Evolutionary conservation across 1,140 invertebrate species (phyloP).

Genomic region (Heliconius nattereri): DNA sequence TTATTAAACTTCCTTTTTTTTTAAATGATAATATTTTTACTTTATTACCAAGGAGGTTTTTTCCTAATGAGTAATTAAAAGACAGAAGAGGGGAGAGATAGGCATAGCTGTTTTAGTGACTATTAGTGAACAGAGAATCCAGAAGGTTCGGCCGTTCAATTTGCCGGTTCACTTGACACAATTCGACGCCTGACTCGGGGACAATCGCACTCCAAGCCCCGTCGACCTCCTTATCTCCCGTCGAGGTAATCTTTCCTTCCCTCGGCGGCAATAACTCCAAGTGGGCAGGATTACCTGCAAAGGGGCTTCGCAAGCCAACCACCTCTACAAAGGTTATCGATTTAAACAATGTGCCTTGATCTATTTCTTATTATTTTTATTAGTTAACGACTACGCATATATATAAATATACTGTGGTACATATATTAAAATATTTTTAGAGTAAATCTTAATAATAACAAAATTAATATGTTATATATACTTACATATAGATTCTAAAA

Average conservation of each 20-base stretch:
- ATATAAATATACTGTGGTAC: no score
- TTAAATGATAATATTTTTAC: no score
- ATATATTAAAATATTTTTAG: no score
- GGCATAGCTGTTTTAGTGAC: constrained; percentile 73
- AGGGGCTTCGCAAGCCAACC: constrained; percentile 73
- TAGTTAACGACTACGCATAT: not conserved
- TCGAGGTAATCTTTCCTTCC: constrained; percentile 81
- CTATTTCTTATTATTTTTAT: constrained; percentile 44
- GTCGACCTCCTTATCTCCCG: constrained; percentile 80
- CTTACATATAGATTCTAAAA: no score
- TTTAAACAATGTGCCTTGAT: constrained; percentile 68
- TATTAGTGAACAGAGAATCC: constrained; percentile 76
- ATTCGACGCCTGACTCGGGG: constrained; percentile 80
- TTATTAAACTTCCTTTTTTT: not conserved
- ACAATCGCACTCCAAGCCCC: constrained; percentile 80
- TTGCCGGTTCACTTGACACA: constrained; percentile 81
- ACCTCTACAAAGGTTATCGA: constrained; percentile 77
- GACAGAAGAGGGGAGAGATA: constrained; percentile 46
- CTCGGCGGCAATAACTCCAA: constrained; percentile 80
- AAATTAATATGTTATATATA: no score
- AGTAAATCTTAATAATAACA: no score
- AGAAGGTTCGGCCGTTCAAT: constrained; percentile 80
- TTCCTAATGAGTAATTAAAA: constrained; percentile 64
- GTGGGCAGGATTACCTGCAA: constrained; percentile 80
- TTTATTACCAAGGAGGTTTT: not conserved